phyloP scores from a whole-genome alignment of 2,888 invertebrate species.

The Pristionchus entomophagus region DNA sequence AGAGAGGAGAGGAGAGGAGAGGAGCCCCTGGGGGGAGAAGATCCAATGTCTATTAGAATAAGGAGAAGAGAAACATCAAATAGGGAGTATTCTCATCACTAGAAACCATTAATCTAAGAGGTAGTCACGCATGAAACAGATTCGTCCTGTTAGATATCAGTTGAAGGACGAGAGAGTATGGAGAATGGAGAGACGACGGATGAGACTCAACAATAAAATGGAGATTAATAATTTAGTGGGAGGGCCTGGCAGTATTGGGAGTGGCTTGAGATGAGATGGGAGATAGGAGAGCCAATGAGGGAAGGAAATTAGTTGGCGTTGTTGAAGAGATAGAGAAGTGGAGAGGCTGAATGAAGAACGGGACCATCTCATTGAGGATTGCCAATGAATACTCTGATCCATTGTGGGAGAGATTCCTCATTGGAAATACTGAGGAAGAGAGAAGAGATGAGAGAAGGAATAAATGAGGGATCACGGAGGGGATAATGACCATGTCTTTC shows the following conservation, averaged over 20 bases:
- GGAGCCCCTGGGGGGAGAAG: neutral
- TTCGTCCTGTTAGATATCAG: neutral
- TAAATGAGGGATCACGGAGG: neutral
- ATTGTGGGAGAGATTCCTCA: no score
- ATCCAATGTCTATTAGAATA: neutral
- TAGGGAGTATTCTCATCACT: neutral
- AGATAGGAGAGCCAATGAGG: neutral
- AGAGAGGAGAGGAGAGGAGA: no score
- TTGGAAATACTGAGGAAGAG: neutral
- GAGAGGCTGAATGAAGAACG: neutral
- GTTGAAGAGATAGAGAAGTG: no score
- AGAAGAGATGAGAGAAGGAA: slow-evolving; percentile 1
- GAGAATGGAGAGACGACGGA: neutral
- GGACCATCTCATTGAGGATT: no score
- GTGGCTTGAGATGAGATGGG: neutral
- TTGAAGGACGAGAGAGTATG: neutral
- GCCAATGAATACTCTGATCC: no score
- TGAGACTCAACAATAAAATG: slow-evolving; percentile 5
- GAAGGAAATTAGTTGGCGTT: neutral
- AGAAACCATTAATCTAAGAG: neutral
- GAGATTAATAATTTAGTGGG: slow-evolving; percentile 37
- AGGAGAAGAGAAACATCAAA: neutral
- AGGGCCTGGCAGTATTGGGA: slow-evolving; percentile 4
- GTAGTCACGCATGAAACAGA: neutral
- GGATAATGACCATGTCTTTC: neutral